Conservation (phyloP, 2,888 invertebrate species). For the Willowsia nigromaculata region DNA sequence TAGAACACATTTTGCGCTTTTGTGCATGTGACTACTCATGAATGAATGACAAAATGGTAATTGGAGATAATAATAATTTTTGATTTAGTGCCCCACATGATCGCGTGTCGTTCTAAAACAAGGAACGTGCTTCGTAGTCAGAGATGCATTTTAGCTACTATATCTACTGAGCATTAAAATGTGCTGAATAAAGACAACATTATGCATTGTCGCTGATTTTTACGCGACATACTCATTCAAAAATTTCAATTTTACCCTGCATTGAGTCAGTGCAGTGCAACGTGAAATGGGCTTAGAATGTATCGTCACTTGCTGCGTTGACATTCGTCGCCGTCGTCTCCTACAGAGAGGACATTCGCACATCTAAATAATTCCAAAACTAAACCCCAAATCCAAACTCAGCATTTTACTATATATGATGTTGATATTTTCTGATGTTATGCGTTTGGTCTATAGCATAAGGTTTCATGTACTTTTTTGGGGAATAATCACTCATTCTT, state of each 20-base stretch:
- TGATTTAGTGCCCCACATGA: conserved; percentile 30
- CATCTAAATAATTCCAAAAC: neutral
- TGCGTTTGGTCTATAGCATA: no score
- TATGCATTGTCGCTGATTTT: neutral
- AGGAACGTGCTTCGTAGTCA: neutral
- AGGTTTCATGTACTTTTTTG: neutral
- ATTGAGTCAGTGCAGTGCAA: neutral
- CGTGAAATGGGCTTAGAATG: neutral
- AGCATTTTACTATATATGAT: no score
- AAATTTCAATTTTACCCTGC: neutral
- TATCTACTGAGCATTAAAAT: no score
- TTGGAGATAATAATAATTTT: conserved; percentile 30
- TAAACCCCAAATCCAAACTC: no score
- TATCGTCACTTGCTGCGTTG: neutral
- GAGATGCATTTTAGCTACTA: no score
- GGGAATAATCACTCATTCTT: neutral
- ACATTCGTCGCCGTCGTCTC: neutral
- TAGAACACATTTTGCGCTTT: conserved; percentile 7
- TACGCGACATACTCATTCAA: neutral
- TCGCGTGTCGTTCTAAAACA: conserved; percentile 36
- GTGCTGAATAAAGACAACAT: neutral
- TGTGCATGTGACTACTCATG: neutral
- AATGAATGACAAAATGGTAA: conserved; percentile 30
- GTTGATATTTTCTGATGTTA: no score
- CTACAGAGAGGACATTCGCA: conserved; percentile 30